Evolutionary conservation across 2,797 vertebrate genomes (phyloP).

Genomic region (Lindbergichthys nudifrons): DNA sequence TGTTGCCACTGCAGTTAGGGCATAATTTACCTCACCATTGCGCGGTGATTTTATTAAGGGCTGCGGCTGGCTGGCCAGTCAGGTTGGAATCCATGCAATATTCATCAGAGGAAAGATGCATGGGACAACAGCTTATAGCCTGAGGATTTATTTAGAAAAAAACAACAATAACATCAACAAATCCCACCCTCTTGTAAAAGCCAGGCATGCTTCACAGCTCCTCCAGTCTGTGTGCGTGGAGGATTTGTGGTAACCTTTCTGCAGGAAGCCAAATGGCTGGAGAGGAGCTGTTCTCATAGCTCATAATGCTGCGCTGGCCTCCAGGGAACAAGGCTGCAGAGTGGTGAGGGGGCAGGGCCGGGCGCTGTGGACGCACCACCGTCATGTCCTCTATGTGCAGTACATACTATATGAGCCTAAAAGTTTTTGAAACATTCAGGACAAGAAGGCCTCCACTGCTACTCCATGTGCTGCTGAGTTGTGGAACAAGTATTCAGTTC

Average conservation of each 20-base stretch:
- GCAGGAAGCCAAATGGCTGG: conserved; percentile 69
- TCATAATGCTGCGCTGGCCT: conserved; percentile 67
- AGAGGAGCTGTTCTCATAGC: conserved; percentile 67
- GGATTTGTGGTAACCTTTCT: conserved; percentile 76
- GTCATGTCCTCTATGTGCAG: conserved; percentile 29
- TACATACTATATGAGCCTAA: conserved; percentile 40
- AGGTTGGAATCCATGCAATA: conserved; percentile 79
- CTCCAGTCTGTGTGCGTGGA: conserved; percentile 29
- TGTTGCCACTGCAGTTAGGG: conserved; percentile 74
- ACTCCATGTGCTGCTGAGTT: not conserved
- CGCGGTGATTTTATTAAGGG: conserved; percentile 80
- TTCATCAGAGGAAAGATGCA: conserved; percentile 76
- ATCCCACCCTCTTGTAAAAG: conserved; percentile 72
- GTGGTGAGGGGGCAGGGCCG: conserved; percentile 22
- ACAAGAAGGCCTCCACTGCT: not conserved
- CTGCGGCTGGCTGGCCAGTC: conserved; percentile 66
- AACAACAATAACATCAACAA: conserved; percentile 74
- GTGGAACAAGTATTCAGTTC: not conserved
- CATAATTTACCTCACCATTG: conserved; percentile 79
- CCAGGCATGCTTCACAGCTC: conserved; percentile 58
- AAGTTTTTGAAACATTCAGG: conserved; percentile 14
- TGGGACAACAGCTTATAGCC: conserved; percentile 61
- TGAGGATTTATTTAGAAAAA: conserved; percentile 67
- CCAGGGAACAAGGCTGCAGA: conserved; percentile 51
- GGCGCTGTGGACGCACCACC: conserved; percentile 23